phyloP scores from a whole-genome alignment of 1,140 invertebrate species.

The Pogonomyrmex californicus region DNA sequence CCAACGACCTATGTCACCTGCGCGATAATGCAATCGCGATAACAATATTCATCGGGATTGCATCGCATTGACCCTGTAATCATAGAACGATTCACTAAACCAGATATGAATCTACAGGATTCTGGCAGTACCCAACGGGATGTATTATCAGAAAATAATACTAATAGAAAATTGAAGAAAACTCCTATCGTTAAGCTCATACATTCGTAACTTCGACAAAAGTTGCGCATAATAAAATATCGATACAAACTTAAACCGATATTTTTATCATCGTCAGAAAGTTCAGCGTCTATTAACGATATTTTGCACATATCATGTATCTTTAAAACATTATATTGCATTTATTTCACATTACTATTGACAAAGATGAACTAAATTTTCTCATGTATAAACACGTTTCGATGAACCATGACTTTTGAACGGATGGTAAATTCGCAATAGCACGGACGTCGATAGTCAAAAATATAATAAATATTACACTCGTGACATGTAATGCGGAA shows the following conservation, averaged over 20 bases:
- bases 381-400: not conserved
- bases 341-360: not conserved
- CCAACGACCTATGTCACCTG: constrained; percentile 17
- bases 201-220: not conserved
- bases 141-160: not conserved
- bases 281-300: constrained; percentile 8
- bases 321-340: not conserved
- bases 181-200: not conserved
- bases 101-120: not conserved
- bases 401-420: not conserved
- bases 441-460: not conserved
- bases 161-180: not conserved
- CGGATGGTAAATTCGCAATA: constrained; percentile 29
- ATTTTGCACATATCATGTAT: not conserved
- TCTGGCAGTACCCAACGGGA: not conserved
- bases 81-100: constrained; percentile 5
- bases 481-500: not conserved
- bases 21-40: constrained; percentile 32
- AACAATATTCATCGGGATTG: constrained; percentile 45
- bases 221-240: not conserved
- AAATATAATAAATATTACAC: constrained; percentile 19
- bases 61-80: constrained; percentile 8
- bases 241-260: constrained; percentile 8
- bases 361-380: constrained; percentile 25
- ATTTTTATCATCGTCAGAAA: not conserved